Conservation (phyloP, 1,140 invertebrate species). For the Drosophila arizonae region DNA sequence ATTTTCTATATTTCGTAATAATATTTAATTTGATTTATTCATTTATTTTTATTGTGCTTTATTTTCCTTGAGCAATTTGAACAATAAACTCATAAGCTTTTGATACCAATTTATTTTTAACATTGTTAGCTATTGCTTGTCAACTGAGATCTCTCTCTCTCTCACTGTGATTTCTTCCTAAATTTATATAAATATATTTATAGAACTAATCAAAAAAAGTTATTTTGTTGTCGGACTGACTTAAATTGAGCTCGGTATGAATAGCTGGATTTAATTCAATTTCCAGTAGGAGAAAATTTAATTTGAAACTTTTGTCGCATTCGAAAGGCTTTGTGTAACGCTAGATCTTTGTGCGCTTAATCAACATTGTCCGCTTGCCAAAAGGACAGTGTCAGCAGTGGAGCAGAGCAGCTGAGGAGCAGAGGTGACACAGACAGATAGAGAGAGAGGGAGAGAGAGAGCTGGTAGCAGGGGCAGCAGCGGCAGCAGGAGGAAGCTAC, state of each 20-base stretch:
- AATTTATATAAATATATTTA: too few species aligned
- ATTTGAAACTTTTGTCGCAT: conserved; percentile 10
- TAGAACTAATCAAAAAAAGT: neutral
- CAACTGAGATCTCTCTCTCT: too few species aligned
- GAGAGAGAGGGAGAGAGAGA: too few species aligned
- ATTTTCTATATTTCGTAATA: too few species aligned
- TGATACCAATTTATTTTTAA: too few species aligned
- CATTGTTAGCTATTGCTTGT: too few species aligned
- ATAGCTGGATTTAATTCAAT: neutral
- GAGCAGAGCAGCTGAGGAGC: neutral
- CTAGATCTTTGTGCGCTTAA: conserved; percentile 33
- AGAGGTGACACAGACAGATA: too few species aligned
- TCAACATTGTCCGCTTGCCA: conserved; percentile 36
- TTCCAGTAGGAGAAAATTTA: neutral
- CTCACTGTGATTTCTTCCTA: too few species aligned
- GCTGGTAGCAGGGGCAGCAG: neutral
- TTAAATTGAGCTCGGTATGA: neutral
- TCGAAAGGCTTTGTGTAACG: conserved; percentile 15
- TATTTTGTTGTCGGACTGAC: neutral
- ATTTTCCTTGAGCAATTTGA: too few species aligned
- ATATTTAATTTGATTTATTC: too few species aligned
- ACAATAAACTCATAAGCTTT: too few species aligned
- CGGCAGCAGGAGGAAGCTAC: neutral
- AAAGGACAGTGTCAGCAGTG: conserved; percentile 24
- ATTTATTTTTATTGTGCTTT: too few species aligned